phyloP scores from a whole-genome alignment of 2,797 vertebrate genomes.

The Coilia nasus region DNA sequence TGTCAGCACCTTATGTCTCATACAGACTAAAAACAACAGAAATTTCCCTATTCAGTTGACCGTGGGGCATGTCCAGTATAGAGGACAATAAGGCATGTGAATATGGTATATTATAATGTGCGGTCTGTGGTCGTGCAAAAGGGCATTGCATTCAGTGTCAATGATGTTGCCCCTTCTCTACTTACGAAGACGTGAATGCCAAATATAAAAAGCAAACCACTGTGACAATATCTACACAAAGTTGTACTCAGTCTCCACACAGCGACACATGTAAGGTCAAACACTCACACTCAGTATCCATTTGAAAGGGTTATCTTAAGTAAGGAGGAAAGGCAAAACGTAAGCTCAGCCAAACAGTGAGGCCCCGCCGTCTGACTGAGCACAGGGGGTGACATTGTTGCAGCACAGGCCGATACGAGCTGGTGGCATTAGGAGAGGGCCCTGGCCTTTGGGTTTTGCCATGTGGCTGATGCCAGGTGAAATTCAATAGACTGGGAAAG shows the following conservation, averaged over 20 bases:
- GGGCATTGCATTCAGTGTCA: not conserved
- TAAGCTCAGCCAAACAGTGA: not conserved
- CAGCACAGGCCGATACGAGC: not conserved
- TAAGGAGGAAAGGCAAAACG: not conserved
- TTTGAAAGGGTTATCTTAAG: not conserved
- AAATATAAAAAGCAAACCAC: not conserved
- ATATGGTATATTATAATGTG: not conserved
- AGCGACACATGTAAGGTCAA: not conserved
- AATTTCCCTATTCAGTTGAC: not conserved
- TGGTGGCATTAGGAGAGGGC: not conserved
- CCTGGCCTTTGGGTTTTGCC: not conserved
- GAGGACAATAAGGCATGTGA: not conserved
- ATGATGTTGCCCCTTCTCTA: not conserved
- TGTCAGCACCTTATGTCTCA: conserved; percentile 3
- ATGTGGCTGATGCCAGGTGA: not conserved
- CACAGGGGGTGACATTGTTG: not conserved
- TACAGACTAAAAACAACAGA: not conserved
- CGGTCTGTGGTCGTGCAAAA: not conserved
- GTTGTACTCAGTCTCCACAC: not conserved
- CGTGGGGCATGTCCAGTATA: not conserved
- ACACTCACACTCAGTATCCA: not conserved
- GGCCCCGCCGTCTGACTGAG: not conserved
- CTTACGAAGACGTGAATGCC: not conserved
- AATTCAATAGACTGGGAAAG: conserved; percentile 23
- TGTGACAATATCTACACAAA: not conserved